These are phyloP conservation scores for Calliphora vomitoria DNA, from an alignment of 2,888 invertebrate genomes.

Conservation along the genomic window DNA sequence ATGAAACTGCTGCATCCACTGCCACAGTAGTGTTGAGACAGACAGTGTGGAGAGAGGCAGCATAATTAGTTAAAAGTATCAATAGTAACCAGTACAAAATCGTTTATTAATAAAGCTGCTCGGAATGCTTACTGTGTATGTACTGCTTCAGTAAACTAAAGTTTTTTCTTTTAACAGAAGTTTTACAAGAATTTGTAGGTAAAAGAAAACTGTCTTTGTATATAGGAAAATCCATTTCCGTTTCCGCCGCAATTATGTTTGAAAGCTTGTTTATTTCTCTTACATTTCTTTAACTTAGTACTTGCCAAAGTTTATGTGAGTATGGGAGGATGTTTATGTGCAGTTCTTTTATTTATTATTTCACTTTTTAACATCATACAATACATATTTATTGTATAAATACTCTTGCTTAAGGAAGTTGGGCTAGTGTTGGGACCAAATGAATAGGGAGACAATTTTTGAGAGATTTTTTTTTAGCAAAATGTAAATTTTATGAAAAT, in stretches of 20 bases:
- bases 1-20: neutral
- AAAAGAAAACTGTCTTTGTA: constrained; percentile 57
- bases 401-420: neutral
- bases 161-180: neutral
- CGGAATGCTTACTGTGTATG: neutral
- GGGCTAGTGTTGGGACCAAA: neutral
- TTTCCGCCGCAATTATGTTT: constrained; percentile 65
- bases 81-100: constrained; percentile 39
- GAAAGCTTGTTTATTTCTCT: constrained; percentile 48
- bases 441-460: neutral
- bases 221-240: constrained; percentile 69
- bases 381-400: constrained; percentile 36
- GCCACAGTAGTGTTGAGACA: too few species aligned
- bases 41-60: neutral
- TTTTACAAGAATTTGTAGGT: neutral
- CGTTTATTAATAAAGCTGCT: constrained; percentile 15
- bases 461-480: too few species aligned
- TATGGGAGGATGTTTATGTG: neutral
- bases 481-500: too few species aligned
- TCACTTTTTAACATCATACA: constrained; percentile 41
- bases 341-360: constrained; percentile 56
- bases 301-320: neutral
- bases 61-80: constrained; percentile 62
- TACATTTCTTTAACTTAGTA: neutral
- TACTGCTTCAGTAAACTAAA: neutral